Evolutionary conservation across 2,113 vertebrate genomes (phyloP), one percentile per base, ranked within the genome.

Genomic region (Pleuronectes platessa): DNA sequence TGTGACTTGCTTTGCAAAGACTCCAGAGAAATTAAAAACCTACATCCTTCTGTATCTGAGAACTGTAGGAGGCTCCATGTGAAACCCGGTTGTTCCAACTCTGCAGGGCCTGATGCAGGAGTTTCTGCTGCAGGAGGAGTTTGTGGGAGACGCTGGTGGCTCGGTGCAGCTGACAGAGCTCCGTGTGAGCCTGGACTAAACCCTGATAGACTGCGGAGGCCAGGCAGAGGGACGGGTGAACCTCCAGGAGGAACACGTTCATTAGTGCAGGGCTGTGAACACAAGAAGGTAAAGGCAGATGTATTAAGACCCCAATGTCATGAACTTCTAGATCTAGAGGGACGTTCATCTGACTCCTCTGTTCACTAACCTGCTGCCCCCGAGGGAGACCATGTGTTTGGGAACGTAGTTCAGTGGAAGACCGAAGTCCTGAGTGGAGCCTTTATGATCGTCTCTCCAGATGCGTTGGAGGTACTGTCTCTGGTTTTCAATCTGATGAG

Each of bases 201-300:
- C 74, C 68, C 53, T 89, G 74, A 74, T 92, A 90, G 54, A 95
- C 80, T 11, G 78, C 82, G 0, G 86, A 79, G 1, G 87, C 81
- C 70, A 94, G 86, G 64, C 85, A 91, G 60, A 96, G 90, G 5
- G 93, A 96, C 24, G 93, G 91, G 26, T 96, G 93, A 56, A 96
- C 88, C 75, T 96, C 94, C 71, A 96, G 79, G 42, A 95, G 90
- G 83, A 90, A 93, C 15, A 87, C 21, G 4, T 81, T 93, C 87
- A 90, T 94, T 77, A 92, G 84, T 71, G 89, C 71, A 37, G 92
- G 85, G 71, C 92, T 97, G 73, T 17, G 75, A 68, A 81, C 27
- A 24, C 23, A 37, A 31, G 11, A 8, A 51, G 60, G 55, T 18
- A 13, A 70, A 61, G 5, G 27, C 11, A 21, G 2, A 62, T 23